A percentile compares a stretch with the other conserved stretches of the same genome.
These are phyloP conservation scores for Sebastes melanostomus DNA, from an alignment of 2,797 vertebrate species.

Conservation along the genomic window DNA sequence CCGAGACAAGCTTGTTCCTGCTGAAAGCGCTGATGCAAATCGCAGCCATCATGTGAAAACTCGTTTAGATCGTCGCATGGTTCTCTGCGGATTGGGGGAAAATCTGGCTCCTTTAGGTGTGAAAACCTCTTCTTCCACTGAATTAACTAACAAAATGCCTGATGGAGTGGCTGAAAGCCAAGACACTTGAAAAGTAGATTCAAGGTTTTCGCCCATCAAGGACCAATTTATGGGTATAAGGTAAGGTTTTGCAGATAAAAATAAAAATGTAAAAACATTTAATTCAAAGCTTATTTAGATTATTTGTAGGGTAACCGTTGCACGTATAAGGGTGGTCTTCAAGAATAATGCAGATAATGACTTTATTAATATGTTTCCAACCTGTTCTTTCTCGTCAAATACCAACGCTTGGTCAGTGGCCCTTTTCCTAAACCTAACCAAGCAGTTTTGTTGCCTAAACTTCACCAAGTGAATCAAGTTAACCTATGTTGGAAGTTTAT, in stretches of 20 bases:
- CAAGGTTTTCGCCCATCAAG: background rate
- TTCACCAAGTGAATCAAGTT: too few relatives aligned
- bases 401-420: too few relatives aligned
- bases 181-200: background rate
- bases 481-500: too few relatives aligned
- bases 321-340: background rate
- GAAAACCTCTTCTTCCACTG: background rate
- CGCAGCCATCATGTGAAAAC: background rate
- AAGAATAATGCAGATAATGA: background rate
- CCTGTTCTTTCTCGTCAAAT: too few relatives aligned
- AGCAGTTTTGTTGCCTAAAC: too few relatives aligned
- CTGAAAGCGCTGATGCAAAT: constrained; percentile 9
- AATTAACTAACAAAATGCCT: background rate
- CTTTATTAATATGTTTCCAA: background rate
- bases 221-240: background rate
- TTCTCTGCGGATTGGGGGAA: background rate
- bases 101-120: background rate
- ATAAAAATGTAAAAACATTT: background rate
- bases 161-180: background rate
- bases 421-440: too few relatives aligned
- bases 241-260: background rate
- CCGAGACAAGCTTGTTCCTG: constrained; percentile 8
- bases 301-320: background rate
- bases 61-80: background rate
- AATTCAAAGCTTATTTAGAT: background rate